A percentile compares a stretch with the other conserved stretches of the same genome.
Evolutionary conservation across 2,797 vertebrate species (phyloP).

Genomic region (Limosa lapponica): DNA sequence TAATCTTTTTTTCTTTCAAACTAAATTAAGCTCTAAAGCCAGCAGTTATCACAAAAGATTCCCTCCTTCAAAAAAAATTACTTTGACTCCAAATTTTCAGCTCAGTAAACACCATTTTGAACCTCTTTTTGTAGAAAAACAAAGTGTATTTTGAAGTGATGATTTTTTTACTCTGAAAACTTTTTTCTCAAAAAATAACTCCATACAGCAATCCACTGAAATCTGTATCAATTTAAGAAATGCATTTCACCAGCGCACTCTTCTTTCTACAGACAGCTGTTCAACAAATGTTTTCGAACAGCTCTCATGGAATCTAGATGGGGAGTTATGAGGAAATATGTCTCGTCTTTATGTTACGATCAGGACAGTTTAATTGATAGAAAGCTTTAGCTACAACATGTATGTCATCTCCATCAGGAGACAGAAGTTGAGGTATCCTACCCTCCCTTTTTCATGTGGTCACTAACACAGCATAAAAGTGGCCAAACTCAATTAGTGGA

Average conservation of each 20-base stretch:
- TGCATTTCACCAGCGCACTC: background rate
- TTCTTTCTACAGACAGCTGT: constrained; percentile 40
- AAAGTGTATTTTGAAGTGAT: background rate
- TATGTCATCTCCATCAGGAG: background rate
- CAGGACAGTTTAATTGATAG: background rate
- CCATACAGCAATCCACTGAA: background rate
- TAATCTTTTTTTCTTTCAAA: background rate
- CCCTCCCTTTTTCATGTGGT: background rate
- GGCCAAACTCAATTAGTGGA: background rate
- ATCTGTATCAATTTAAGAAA: constrained; percentile 38
- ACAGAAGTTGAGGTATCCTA: background rate
- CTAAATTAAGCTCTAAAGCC: background rate
- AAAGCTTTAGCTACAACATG: background rate
- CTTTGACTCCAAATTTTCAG: background rate
- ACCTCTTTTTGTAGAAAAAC: background rate
- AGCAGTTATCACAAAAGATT: background rate
- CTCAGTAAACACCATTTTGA: background rate
- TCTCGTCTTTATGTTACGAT: background rate
- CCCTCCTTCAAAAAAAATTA: background rate
- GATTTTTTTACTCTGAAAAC: background rate
- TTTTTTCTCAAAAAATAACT: background rate
- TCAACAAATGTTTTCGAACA: constrained; percentile 51
- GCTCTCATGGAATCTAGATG: background rate
- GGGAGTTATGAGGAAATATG: background rate
- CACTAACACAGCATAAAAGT: background rate